Evolutionary conservation across 2,888 invertebrate species (phyloP).

Genomic region (Acrobasis suavella): DNA sequence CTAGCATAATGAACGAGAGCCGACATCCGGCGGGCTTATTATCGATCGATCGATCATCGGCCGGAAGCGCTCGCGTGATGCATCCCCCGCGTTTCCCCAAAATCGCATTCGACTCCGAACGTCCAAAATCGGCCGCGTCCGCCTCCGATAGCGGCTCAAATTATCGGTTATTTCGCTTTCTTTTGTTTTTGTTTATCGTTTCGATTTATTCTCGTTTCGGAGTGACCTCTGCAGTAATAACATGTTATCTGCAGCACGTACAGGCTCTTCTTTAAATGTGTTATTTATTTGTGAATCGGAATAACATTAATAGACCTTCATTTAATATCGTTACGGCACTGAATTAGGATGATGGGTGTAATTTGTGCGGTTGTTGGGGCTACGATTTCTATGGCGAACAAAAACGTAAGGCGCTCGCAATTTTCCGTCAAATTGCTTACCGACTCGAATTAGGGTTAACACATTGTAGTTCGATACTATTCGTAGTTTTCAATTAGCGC

Average conservation of each 20-base stretch:
- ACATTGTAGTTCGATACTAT: slow-evolving; percentile 3
- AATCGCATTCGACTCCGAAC: slow-evolving; percentile 54
- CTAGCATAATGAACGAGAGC: slow-evolving; percentile 51
- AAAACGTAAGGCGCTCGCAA: slow-evolving; percentile 49
- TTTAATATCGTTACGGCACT: slow-evolving; percentile 75
- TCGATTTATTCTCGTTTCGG: slow-evolving; percentile 65
- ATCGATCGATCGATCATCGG: slow-evolving; percentile 56
- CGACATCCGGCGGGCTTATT: slow-evolving; percentile 56
- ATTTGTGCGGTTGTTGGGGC: slow-evolving; percentile 55
- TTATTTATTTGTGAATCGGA: slow-evolving; percentile 79
- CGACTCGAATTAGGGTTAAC: slow-evolving; percentile 38
- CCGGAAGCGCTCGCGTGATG: slow-evolving; percentile 64
- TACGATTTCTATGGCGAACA: slow-evolving; percentile 40
- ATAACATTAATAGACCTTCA: slow-evolving; percentile 80
- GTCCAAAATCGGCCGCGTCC: slow-evolving; percentile 66
- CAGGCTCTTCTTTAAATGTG: slow-evolving; percentile 71
- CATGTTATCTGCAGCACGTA: slow-evolving; percentile 57
- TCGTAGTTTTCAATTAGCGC: slow-evolving; percentile 5
- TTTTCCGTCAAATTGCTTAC: slow-evolving; percentile 58
- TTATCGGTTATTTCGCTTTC: slow-evolving; percentile 78
- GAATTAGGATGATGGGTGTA: slow-evolving; percentile 72
- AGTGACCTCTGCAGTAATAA: slow-evolving; percentile 80
- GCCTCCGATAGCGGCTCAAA: slow-evolving; percentile 67
- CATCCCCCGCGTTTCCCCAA: slow-evolving; percentile 59
- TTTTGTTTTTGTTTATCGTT: slow-evolving; percentile 72